These are phyloP conservation scores for Diglossa brunneiventris DNA, from an alignment of 2,113 vertebrate species.

Conservation along the genomic window DNA sequence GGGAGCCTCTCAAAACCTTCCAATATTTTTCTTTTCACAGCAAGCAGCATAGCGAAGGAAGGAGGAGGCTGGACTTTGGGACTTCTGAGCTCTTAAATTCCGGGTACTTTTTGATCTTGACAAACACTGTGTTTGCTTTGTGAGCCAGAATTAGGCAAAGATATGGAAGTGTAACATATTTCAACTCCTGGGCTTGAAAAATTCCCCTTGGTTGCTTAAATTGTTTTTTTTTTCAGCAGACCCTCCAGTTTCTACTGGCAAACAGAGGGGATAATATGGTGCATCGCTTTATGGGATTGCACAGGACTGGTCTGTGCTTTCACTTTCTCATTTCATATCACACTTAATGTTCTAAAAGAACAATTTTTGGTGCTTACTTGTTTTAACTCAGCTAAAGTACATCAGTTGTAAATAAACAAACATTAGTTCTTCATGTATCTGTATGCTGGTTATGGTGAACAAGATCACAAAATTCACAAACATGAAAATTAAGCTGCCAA, in stretches of 20 bases:
- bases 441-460: slow-evolving; percentile 13
- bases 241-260: background rate
- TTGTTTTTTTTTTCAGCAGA: background rate
- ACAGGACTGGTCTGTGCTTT: background rate
- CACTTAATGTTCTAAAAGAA: background rate
- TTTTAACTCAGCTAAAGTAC: slow-evolving; percentile 26
- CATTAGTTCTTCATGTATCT: slow-evolving; percentile 36
- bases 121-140: background rate
- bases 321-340: background rate
- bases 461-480: slow-evolving; percentile 18
- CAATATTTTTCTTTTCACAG: slow-evolving; percentile 55
- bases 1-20: slow-evolving; percentile 67
- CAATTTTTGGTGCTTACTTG: background rate
- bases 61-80: background rate
- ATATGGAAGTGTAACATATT: background rate
- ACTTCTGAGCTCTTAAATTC: background rate
- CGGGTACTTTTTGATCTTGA: background rate
- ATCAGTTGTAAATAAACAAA: background rate
- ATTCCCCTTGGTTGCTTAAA: background rate
- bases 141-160: background rate
- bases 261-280: background rate
- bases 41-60: background rate
- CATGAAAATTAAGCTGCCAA: slow-evolving; percentile 18
- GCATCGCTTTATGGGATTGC: background rate
- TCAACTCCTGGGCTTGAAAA: background rate